phyloP scores from a whole-genome alignment of 2,888 invertebrate genomes.

The Nycteola revayana region DNA sequence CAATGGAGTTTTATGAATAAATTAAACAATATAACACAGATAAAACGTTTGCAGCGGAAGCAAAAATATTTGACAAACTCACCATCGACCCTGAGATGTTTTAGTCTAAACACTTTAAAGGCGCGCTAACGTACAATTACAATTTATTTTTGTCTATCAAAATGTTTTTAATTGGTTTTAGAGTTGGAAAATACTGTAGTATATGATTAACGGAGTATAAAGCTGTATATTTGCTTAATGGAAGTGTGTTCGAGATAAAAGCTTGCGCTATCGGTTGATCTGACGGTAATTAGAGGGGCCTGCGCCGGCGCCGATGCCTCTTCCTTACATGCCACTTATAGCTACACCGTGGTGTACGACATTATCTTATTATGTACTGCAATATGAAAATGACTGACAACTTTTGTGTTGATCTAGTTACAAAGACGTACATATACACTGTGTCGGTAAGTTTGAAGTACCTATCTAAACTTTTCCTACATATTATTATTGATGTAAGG shows the following conservation, averaged over 20 bases:
- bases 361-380: conserved; percentile 52
- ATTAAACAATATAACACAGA: conserved; percentile 50
- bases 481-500: too few relatives aligned
- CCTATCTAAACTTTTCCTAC: too few relatives aligned
- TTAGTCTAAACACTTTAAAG: conserved; percentile 53
- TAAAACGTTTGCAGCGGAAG: conserved; percentile 54
- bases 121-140: conserved; percentile 53
- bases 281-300: conserved; percentile 70
- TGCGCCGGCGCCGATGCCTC: conserved; percentile 40
- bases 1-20: conserved; percentile 48
- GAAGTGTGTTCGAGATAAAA: conserved; percentile 78
- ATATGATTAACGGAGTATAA: conserved; percentile 69
- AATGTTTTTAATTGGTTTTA: conserved; percentile 78
- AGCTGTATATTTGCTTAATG: conserved; percentile 81
- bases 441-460: too few relatives aligned
- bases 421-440: too few relatives aligned
- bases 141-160: conserved; percentile 77
- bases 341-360: conserved; percentile 61
- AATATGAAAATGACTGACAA: conserved; percentile 22
- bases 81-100: conserved; percentile 55
- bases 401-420: conserved; percentile 9
- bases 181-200: conserved; percentile 71
- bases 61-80: conserved; percentile 66
- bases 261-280: conserved; percentile 74
- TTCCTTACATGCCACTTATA: conserved; percentile 75